A percentile compares a stretch with the other conserved stretches of the same genome.
These are phyloP conservation scores for Macaria liturata DNA, from an alignment of 2,888 invertebrate genomes.

Conservation along the genomic window DNA sequence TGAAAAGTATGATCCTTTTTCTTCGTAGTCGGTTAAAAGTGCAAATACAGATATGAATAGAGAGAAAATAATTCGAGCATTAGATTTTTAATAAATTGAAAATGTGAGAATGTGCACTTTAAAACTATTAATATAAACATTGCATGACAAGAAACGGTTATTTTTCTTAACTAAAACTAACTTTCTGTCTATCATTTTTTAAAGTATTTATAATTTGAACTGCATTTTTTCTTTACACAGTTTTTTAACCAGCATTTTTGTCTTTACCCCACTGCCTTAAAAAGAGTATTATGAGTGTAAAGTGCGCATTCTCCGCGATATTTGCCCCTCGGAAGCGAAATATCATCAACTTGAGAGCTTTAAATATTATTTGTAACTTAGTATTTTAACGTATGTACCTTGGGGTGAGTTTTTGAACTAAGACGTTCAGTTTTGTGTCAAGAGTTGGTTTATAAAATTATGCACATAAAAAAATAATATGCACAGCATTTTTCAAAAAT, in stretches of 20 bases:
- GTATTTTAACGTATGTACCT: constrained; percentile 15
- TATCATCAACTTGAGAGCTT: constrained; percentile 30
- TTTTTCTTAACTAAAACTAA: too few relatives aligned
- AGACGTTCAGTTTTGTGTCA: too few relatives aligned
- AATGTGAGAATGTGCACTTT: constrained; percentile 24
- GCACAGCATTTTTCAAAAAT: too few relatives aligned
- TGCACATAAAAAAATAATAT: too few relatives aligned
- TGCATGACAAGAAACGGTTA: too few relatives aligned
- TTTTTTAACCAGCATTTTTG: constrained; percentile 10
- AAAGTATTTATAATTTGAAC: too few relatives aligned
- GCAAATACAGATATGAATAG: constrained; percentile 18
- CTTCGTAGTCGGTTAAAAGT: constrained; percentile 37
- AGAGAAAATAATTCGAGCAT: constrained; percentile 5
- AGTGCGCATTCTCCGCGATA: constrained; percentile 24
- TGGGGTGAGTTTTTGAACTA: too few relatives aligned
- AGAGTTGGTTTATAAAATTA: too few relatives aligned
- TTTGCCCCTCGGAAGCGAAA: constrained; percentile 30
- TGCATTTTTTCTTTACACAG: too few relatives aligned
- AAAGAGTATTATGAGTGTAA: too few relatives aligned
- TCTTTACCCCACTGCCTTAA: neutral
- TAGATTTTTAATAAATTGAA: constrained; percentile 3
- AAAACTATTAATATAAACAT: neutral
- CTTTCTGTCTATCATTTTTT: too few relatives aligned
- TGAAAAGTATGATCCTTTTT: constrained; percentile 5
- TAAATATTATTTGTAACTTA: constrained; percentile 28